phyloP scores from a whole-genome alignment of 35 echinoderm and acorn worm species.

The Anneissia japonica region DNA sequence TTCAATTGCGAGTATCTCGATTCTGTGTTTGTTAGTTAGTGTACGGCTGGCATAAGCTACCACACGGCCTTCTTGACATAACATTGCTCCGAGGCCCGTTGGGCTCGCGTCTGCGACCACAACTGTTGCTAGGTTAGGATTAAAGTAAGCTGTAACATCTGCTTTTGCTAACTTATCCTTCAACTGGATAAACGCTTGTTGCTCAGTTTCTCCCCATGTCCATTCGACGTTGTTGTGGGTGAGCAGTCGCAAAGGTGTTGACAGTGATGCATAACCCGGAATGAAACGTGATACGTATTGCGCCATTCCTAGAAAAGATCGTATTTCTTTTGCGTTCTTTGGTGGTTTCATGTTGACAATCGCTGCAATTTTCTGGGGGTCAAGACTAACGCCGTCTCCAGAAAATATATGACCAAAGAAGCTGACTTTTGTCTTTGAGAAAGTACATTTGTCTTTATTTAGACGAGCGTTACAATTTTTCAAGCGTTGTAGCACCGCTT shows the following conservation, averaged over 20 bases:
- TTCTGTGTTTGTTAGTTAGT: slow-evolving; percentile 2
- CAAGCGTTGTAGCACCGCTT: slow-evolving; percentile 44
- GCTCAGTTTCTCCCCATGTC: slow-evolving; percentile 25
- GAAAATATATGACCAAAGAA: slow-evolving; percentile 65
- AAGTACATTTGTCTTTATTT: slow-evolving; percentile 51
- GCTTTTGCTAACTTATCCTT: slow-evolving; percentile 35
- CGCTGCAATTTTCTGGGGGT: slow-evolving; percentile 21
- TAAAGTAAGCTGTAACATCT: slow-evolving; percentile 43
- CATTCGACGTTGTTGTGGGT: slow-evolving; percentile 34
- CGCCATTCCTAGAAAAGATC: slow-evolving; percentile 21
- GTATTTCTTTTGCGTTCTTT: neutral
- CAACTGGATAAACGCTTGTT: slow-evolving; percentile 6
- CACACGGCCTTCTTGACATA: slow-evolving; percentile 10
- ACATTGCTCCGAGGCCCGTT: slow-evolving; percentile 46
- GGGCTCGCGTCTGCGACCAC: slow-evolving; percentile 63
- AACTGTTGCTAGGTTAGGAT: slow-evolving; percentile 28
- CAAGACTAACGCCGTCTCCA: slow-evolving; percentile 13
- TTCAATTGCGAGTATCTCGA: neutral
- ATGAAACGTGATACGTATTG: slow-evolving; percentile 30
- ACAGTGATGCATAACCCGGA: slow-evolving; percentile 27
- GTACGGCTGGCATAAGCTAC: slow-evolving; percentile 46
- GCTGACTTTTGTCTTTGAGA: slow-evolving; percentile 19
- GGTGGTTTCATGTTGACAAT: neutral
- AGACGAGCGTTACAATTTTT: slow-evolving; percentile 19
- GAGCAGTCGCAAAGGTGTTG: slow-evolving; percentile 23